Conservation (phyloP, 53 echinoderm and acorn worm species). For the Henricia sp. region DNA sequence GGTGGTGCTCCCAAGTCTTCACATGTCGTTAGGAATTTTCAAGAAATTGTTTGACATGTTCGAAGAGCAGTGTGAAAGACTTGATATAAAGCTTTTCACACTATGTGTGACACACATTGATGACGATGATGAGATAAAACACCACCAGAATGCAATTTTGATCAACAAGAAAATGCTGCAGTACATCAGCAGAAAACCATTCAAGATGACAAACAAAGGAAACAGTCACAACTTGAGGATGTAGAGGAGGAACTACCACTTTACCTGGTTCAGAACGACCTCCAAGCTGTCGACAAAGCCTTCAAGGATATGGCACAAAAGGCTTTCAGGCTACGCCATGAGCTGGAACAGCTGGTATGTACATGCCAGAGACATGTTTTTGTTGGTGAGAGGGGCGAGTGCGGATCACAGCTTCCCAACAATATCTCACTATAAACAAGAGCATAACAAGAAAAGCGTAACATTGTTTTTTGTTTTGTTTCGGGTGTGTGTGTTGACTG, state of each 20-base stretch:
- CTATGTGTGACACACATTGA: not conserved
- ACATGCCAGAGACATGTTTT: no score
- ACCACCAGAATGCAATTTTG: constrained; percentile 2
- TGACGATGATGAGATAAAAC: not conserved
- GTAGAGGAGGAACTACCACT: constrained; percentile 27
- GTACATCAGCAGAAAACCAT: not conserved
- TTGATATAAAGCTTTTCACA: not conserved
- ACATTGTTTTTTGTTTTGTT: no score
- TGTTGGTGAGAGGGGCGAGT: no score
- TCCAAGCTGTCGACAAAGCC: not conserved
- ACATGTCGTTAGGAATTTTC: constrained; percentile 22
- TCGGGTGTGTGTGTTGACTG: no score
- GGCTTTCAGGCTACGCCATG: not conserved
- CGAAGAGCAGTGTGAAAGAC: constrained; percentile 8
- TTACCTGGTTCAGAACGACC: not conserved
- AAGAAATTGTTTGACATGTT: constrained; percentile 24
- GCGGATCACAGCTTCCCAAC: no score
- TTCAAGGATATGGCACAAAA: not conserved
- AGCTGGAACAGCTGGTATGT: constrained; percentile 5
- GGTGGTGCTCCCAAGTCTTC: constrained; percentile 36
- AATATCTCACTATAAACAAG: no score
- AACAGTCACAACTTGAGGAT: not conserved
- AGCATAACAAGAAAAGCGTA: no score
- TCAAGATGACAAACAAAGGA: not conserved
- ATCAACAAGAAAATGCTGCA: not conserved